Percentiles rank a stretch among this genome's conserved stretches.
phyloP scores from a whole-genome alignment of 35 echinoderm and acorn worm genomes.

The Lytechinus variegatus region DNA sequence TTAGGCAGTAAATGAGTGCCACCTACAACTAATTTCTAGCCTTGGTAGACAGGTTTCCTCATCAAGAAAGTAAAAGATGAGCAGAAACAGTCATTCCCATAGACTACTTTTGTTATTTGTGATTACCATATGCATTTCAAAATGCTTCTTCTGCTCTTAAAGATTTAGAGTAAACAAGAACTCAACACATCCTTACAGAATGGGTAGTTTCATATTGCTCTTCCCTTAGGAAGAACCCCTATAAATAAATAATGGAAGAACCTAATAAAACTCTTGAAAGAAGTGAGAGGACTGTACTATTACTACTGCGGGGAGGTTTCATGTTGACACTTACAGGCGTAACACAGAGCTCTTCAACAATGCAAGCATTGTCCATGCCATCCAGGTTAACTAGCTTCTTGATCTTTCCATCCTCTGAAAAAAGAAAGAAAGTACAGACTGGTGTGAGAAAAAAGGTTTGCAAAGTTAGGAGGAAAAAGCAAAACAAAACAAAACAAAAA shows the following conservation, averaged over 20 bases:
- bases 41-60: too few species aligned
- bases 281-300: background rate
- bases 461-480: background rate
- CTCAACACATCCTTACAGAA: too few species aligned
- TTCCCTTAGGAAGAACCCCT: background rate
- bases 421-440: background rate
- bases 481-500: background rate
- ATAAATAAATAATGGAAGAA: background rate
- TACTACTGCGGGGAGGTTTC: background rate
- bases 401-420: conserved; percentile 82
- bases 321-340: conserved; percentile 76
- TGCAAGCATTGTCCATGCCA: conserved; percentile 67
- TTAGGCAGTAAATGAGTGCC: too few species aligned
- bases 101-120: too few species aligned
- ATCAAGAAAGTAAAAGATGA: too few species aligned
- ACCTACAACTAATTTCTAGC: too few species aligned
- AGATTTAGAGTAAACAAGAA: too few species aligned
- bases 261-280: background rate
- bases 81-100: too few species aligned
- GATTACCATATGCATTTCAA: too few species aligned
- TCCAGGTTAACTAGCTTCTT: conserved; percentile 81
- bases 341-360: conserved; percentile 84
- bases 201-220: background rate
- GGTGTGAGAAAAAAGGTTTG: background rate
- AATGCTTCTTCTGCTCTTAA: too few species aligned